Evolutionary conservation across 2,797 vertebrate genomes (phyloP), one percentile per base, ranked within the genome.

Genomic region (Oryzias sinensis): DNA sequence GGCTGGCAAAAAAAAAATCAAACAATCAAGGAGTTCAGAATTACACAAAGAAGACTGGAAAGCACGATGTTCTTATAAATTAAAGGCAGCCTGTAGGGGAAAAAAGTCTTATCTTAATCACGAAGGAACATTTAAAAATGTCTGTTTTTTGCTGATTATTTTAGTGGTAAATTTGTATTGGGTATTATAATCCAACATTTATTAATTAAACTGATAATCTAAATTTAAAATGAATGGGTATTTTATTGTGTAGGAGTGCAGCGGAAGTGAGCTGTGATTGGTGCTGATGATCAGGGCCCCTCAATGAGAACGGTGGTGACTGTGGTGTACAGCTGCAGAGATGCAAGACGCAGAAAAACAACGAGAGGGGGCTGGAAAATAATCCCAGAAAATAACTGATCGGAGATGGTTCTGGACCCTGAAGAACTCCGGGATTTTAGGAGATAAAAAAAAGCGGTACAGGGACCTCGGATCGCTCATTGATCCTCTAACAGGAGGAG

Each of bases 261-360:
- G 52, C 77, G 86, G 88, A 86, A 87, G 11, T 43, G 1, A 2
- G 6, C 0, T 13, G 9, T 65, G 1, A 3, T 51, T 43, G 45
- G 15, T 24, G 20, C 15, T 49, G 33, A n/a, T 41, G 70, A 60
- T 69, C 59, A 75, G 68, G 44, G 62, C 80, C 59, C 69, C 54
- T 82, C 72, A 78, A 74, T 70, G 78, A 82, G 68, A 80, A 70
- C 76, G 70, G 83, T 84, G 78, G 64, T 76, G 76, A 77, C 74
- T 74, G 83, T 77, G 80, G 59, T 76, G 79, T 72, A 45, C 71
- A 75, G 85, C 81, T 83, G 88, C 84, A 74, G 86, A 77, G 81
- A 90, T 92, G 87, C 80, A 65, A 78, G 77, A 82, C 79, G 65
- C 65, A 53, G 70, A 83, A 83, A 79, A 83, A 79, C 81, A 79